phyloP scores from a whole-genome alignment of 2,797 vertebrate genomes.

The Apogon talboti region DNA sequence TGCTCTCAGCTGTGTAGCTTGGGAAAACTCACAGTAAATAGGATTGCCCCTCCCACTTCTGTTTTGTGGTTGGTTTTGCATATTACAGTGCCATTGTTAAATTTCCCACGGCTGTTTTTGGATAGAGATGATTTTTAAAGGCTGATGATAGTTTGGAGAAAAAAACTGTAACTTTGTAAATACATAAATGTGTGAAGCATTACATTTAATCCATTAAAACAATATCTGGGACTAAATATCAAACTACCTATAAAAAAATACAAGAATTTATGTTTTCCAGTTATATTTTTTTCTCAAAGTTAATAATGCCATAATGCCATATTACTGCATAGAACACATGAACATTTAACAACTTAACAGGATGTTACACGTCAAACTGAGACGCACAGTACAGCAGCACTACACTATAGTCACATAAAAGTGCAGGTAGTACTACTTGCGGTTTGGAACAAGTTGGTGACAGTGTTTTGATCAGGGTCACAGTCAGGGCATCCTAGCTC shows the following conservation, averaged over 20 bases:
- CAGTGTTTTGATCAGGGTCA: slow-evolving; percentile 11
- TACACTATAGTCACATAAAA: neutral
- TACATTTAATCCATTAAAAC: too few relatives aligned
- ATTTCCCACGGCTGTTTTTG: slow-evolving; percentile 43
- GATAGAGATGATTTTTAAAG: slow-evolving; percentile 1
- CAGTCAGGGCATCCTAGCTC: slow-evolving; percentile 18
- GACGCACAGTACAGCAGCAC: neutral
- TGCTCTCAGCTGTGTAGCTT: too few relatives aligned
- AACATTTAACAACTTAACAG: neutral
- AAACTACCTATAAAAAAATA: too few relatives aligned
- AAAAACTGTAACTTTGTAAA: too few relatives aligned
- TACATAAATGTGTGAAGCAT: too few relatives aligned
- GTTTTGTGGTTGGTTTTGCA: slow-evolving; percentile 51
- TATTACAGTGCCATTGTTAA: slow-evolving; percentile 46
- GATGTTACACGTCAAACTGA: neutral
- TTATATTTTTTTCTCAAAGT: too few relatives aligned
- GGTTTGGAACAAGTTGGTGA: neutral
- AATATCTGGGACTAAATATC: too few relatives aligned
- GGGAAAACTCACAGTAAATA: too few relatives aligned
- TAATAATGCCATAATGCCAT: too few relatives aligned
- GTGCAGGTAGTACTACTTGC: neutral
- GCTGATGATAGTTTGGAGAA: neutral
- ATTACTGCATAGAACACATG: too few relatives aligned
- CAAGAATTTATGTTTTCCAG: too few relatives aligned
- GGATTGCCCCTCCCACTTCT: slow-evolving; percentile 11